Evolutionary conservation across 2,888 invertebrate species (phyloP).

Genomic region (Abscondita cerata): DNA sequence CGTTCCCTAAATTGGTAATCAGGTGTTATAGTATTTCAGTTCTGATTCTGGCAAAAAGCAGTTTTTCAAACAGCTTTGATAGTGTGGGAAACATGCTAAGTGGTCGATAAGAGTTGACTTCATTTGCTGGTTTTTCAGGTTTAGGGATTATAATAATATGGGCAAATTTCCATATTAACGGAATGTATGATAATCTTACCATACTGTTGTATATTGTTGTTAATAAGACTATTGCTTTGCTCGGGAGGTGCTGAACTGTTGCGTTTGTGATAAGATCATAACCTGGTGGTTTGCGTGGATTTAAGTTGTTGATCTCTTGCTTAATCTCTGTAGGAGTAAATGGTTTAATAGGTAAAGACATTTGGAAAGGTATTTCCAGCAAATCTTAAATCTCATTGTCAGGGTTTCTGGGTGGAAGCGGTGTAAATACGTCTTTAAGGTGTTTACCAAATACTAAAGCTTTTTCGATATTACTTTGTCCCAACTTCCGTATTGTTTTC

Average conservation of each 20-base stretch:
- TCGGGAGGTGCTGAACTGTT: neutral
- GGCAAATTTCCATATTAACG: slow-evolving; percentile 27
- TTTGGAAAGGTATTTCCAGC: neutral
- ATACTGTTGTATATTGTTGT: slow-evolving; percentile 8
- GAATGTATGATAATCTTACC: neutral
- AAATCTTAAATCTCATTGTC: neutral
- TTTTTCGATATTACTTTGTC: neutral
- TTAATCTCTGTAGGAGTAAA: neutral
- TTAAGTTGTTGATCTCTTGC: slow-evolving; percentile 1
- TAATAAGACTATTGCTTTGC: slow-evolving; percentile 4
- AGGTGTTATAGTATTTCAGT: neutral
- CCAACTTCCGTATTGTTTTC: slow-evolving; percentile 6
- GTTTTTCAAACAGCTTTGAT: slow-evolving; percentile 40
- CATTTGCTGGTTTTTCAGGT: slow-evolving; percentile 34
- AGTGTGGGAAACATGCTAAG: slow-evolving; percentile 39
- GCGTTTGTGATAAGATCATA: neutral
- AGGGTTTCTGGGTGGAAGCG: neutral
- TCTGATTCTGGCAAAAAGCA: slow-evolving; percentile 12
- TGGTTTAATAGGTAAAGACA: slow-evolving; percentile 5
- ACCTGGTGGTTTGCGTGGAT: neutral
- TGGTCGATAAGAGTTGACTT: slow-evolving; percentile 33
- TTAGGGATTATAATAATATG: slow-evolving; percentile 41
- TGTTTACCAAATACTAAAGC: neutral
- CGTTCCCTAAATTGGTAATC: slow-evolving; percentile 7
- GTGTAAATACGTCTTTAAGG: neutral